These are phyloP conservation scores for Chelon labrosus DNA, from an alignment of 2,797 vertebrate species.

Conservation along the genomic window DNA sequence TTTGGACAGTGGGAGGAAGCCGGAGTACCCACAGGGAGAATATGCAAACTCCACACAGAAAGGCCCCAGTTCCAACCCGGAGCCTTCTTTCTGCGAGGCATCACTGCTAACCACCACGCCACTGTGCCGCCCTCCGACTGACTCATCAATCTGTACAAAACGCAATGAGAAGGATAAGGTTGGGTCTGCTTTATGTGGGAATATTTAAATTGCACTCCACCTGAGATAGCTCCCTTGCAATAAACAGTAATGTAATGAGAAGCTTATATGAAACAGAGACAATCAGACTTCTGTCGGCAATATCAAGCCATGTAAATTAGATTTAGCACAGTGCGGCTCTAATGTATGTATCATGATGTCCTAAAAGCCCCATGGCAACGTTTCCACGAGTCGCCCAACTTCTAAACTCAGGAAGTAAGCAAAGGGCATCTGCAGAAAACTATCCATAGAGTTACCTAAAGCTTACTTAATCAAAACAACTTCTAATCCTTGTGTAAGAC, in stretches of 20 bases:
- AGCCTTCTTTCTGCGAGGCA: too few species aligned
- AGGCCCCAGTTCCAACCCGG: too few species aligned
- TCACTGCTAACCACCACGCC: too few species aligned
- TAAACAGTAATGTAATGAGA: conserved; percentile 47
- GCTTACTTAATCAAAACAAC: conserved; percentile 71
- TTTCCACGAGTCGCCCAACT: conserved; percentile 54
- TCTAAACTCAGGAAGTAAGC: conserved; percentile 58
- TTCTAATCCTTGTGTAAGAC: conserved; percentile 76
- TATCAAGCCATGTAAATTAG: conserved; percentile 35
- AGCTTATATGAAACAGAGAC: conserved; percentile 35
- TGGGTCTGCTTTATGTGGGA: not conserved
- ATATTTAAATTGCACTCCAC: conserved; percentile 17
- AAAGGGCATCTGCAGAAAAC: conserved; percentile 55
- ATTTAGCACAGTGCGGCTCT: conserved; percentile 33
- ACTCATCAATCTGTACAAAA: not conserved
- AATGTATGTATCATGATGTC: conserved; percentile 13
- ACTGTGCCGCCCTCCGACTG: too few species aligned
- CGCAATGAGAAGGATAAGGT: not conserved
- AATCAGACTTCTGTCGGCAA: conserved; percentile 33
- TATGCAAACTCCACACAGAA: too few species aligned
- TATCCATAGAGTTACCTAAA: conserved; percentile 56
- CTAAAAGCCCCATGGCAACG: conserved; percentile 15
- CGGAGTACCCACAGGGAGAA: too few species aligned
- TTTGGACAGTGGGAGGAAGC: too few species aligned
- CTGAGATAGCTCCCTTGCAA: conserved; percentile 17